Percentiles rank a stretch among this genome's conserved stretches.
Evolutionary conservation across 2,113 vertebrate species (phyloP).

Genomic region (Willisornis vidua): DNA sequence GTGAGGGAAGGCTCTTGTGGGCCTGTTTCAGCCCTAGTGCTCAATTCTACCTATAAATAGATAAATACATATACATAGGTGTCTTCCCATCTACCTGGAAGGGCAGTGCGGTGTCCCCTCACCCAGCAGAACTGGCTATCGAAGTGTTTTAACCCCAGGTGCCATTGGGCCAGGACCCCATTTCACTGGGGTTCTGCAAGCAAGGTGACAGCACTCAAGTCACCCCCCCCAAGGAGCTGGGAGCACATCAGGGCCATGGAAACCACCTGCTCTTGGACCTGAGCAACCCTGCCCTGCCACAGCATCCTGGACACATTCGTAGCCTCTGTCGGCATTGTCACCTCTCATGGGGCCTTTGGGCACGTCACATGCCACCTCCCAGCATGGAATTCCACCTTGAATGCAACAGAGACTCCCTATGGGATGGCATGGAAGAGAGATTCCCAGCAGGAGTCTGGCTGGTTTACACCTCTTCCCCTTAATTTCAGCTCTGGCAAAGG

Average conservation of each 20-base stretch:
- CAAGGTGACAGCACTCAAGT: background rate
- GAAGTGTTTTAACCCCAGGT: background rate
- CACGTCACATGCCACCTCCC: background rate
- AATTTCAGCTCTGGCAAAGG: background rate
- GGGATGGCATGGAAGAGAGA: background rate
- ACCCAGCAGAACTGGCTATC: fast-evolving
- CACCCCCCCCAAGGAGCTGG: background rate
- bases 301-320: fast-evolving
- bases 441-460: background rate
- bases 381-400: background rate
- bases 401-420: background rate
- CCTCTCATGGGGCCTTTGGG: background rate
- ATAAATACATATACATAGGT: background rate
- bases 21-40: background rate
- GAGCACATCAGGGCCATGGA: fast-evolving
- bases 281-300: background rate
- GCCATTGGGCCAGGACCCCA: background rate
- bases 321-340: background rate
- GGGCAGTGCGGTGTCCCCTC: background rate
- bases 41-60: background rate
- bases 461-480: background rate
- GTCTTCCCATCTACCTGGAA: background rate
- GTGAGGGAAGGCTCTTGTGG: background rate
- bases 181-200: background rate
- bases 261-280: background rate